Evolutionary conservation across 2,888 invertebrate genomes (phyloP).

Genomic region (Cantharis rufa): DNA sequence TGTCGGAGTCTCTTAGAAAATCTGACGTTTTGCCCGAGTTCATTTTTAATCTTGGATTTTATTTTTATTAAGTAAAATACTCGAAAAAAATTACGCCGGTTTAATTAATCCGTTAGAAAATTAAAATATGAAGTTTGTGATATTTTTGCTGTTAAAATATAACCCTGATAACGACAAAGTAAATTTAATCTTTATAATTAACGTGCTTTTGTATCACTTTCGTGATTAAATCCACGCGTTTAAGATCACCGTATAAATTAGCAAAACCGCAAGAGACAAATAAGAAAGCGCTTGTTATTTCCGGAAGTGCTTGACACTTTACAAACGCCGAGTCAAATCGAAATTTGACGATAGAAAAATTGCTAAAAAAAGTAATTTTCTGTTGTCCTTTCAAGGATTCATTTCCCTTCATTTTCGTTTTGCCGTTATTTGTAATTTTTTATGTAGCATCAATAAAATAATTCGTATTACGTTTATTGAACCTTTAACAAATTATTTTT

Average conservation of each 20-base stretch:
- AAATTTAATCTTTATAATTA: conserved; percentile 11
- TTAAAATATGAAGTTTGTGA: background rate
- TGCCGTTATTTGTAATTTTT: background rate
- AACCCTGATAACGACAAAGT: background rate
- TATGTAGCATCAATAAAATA: no score
- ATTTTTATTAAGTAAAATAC: background rate
- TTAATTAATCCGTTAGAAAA: background rate
- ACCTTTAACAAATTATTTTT: background rate
- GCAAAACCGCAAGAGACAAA: conserved; percentile 23
- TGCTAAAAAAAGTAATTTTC: conserved; percentile 17
- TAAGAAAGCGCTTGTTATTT: conserved; percentile 24
- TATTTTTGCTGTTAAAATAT: background rate
- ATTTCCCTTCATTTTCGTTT: background rate
- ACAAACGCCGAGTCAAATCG: conserved; percentile 20
- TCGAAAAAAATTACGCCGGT: background rate
- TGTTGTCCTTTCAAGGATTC: background rate
- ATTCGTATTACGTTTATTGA: background rate
- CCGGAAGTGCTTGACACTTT: conserved; percentile 21
- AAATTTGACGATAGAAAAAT: conserved; percentile 15
- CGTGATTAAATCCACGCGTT: conserved; percentile 13
- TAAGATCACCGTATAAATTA: conserved; percentile 19
- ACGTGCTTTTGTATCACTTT: conserved; percentile 8
- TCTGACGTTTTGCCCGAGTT: background rate
- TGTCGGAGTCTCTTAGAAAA: background rate
- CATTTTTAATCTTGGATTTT: background rate